Evolutionary conservation across 2,888 invertebrate species (phyloP).

Genomic region (Siphlonurus alternatus): DNA sequence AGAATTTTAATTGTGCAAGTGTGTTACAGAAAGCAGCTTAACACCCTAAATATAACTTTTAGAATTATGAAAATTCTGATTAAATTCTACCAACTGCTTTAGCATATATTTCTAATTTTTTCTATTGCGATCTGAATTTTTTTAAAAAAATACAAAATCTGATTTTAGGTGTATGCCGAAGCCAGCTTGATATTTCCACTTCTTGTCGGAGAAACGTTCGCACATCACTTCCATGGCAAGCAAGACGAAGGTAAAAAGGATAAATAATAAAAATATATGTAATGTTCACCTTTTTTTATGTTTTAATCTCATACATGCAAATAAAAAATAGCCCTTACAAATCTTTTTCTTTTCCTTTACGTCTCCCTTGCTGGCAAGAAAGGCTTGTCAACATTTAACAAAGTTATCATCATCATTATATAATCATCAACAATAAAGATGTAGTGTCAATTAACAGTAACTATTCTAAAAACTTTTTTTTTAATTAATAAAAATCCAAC

Average conservation of each 20-base stretch:
- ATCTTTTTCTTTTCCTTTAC: not conserved
- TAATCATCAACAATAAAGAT: not conserved
- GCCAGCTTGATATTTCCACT: conserved; percentile 88
- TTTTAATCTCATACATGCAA: not conserved
- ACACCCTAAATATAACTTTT: too few species aligned
- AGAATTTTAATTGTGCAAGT: too few species aligned
- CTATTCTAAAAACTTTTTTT: not conserved
- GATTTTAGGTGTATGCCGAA: conserved; percentile 62
- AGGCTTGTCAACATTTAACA: not conserved
- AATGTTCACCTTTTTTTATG: not conserved
- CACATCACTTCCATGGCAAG: conserved; percentile 34
- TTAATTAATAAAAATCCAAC: not conserved
- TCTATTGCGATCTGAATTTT: too few species aligned
- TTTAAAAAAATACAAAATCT: too few species aligned
- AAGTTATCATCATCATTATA: not conserved
- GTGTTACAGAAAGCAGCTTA: too few species aligned
- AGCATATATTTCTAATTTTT: too few species aligned
- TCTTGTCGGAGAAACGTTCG: conserved; percentile 92
- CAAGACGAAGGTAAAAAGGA: not conserved
- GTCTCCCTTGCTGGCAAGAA: not conserved
- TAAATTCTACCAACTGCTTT: too few species aligned
- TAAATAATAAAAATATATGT: not conserved
- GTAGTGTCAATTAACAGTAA: not conserved
- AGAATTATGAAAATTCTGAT: too few species aligned
- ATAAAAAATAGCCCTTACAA: not conserved